Evolutionary conservation across 1,140 invertebrate species (phyloP).

Genomic region (Linepithema humile): DNA sequence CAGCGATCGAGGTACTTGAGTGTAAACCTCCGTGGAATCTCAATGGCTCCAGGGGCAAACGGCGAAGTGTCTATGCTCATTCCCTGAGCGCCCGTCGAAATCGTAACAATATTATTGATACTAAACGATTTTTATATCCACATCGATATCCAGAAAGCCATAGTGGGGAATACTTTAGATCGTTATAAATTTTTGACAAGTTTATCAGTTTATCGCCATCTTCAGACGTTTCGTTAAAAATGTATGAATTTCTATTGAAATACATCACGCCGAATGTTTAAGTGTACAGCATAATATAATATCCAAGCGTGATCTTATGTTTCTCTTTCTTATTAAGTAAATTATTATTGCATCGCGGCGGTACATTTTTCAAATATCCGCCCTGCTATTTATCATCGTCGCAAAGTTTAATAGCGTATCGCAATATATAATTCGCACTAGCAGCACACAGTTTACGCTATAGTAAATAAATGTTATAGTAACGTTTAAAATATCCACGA

Average conservation of each 20-base stretch:
- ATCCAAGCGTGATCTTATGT: not conserved
- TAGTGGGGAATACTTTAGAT: too few species aligned
- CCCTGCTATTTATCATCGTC: conserved; percentile 44
- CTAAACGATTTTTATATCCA: conserved; percentile 46
- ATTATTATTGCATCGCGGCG: conserved; percentile 1
- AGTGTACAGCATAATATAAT: not conserved
- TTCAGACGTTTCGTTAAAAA: not conserved
- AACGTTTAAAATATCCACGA: conserved; percentile 33
- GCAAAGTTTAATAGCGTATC: conserved; percentile 48
- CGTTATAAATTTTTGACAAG: conserved; percentile 1
- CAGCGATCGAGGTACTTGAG: conserved; percentile 20
- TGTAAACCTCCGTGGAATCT: conserved; percentile 59
- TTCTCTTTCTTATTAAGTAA: not conserved
- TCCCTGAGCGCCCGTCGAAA: not conserved
- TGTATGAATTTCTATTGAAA: not conserved
- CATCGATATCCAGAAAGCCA: not conserved
- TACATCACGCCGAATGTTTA: not conserved
- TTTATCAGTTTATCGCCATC: not conserved
- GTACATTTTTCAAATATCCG: conserved; percentile 42
- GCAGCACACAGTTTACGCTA: not conserved
- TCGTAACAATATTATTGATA: conserved; percentile 50
- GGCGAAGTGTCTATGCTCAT: conserved; percentile 27
- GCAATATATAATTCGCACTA: conserved; percentile 20
- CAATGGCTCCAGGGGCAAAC: conserved; percentile 33
- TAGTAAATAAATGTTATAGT: conserved; percentile 24